Evolutionary conservation across 2,797 vertebrate genomes (phyloP), one percentile per base, ranked within the genome.

Genomic region (Huso huso): DNA sequence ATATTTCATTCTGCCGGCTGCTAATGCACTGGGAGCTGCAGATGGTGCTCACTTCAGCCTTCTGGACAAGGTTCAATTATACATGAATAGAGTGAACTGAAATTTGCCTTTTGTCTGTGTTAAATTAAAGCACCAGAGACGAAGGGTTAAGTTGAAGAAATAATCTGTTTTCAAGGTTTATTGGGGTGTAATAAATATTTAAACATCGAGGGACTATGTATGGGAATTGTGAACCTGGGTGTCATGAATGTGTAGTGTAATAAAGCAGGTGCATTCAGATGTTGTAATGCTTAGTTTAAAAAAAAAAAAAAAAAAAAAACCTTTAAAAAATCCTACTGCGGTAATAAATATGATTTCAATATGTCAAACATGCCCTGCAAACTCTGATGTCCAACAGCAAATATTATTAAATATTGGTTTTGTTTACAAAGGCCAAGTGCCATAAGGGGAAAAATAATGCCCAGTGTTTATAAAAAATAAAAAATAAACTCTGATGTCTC

Each of bases 61-160:
- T 83, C 86, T 86, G 83, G 86, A 86, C 80, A 80, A 50, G 75
- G 81, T 89, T 90, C 88, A 88, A 85, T 91, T 87, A 85, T 84
- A 84, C 79, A 88, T 89, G 88, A 89, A 86, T 84, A 81, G 79
- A 77, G 79, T 77, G 89, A 82, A 80, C 81, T 78, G 87, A 89
- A 86, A 87, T 89, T 88, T 84, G 83, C 88, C 83, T 93, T 85
- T 85, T 78, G 78, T 89, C 84, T 89, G 83, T 87, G 83, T 86
- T 89, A 86, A 89, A 84, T 90, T 89, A 78, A 76, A 70, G 63
- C 73, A 71, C 58, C 66, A 18, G 61, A 72, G 75, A 77, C 68
- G 69, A 71, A 63, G 68, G 67, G 73, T 78, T 73, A 71, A 75
- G 74, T 71, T 66, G 11, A 74, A 37, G 23, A 37, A 68, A 75